Conservation (phyloP, 2,797 vertebrate genomes). For the Pogonophryne albipinna region DNA sequence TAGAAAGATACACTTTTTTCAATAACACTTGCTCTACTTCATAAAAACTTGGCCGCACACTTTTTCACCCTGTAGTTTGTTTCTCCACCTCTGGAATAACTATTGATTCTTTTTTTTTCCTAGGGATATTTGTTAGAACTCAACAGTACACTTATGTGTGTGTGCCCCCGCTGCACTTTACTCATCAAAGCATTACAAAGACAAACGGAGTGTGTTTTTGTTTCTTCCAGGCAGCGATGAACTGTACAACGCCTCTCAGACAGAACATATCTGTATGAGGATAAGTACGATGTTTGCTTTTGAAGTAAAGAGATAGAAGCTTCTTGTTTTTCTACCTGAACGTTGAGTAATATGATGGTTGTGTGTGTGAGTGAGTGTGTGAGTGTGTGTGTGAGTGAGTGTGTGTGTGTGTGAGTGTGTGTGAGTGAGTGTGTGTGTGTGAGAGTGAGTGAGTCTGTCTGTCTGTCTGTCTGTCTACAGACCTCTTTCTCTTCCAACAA, state of each 20-base stretch:
- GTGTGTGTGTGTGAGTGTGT: no score
- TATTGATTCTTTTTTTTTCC: not conserved
- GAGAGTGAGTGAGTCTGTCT: no score
- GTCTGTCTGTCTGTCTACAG: not conserved
- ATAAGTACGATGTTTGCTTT: slow-evolving; percentile 2
- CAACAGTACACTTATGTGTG: no score
- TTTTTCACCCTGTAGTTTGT: not conserved
- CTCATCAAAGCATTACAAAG: not conserved
- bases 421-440: no score
- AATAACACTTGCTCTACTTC: not conserved
- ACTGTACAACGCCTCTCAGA: not conserved
- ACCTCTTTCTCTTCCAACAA: slow-evolving; percentile 25
- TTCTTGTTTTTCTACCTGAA: slow-evolving; percentile 19
- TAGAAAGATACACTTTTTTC: not conserved
- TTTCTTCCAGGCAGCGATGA: not conserved
- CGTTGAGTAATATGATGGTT: not conserved
- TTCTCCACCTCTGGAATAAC: not conserved
- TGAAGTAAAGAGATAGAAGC: slow-evolving; percentile 18
- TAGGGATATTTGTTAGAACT: not conserved
- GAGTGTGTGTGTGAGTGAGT: no score
- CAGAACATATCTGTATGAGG: not conserved
- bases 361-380: no score
- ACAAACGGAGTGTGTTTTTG: not conserved
- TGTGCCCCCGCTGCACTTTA: not conserved
- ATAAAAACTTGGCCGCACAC: not conserved